These are phyloP conservation scores for Leptinotarsa lineolata DNA, from an alignment of 1,140 invertebrate genomes.

Conservation along the genomic window DNA sequence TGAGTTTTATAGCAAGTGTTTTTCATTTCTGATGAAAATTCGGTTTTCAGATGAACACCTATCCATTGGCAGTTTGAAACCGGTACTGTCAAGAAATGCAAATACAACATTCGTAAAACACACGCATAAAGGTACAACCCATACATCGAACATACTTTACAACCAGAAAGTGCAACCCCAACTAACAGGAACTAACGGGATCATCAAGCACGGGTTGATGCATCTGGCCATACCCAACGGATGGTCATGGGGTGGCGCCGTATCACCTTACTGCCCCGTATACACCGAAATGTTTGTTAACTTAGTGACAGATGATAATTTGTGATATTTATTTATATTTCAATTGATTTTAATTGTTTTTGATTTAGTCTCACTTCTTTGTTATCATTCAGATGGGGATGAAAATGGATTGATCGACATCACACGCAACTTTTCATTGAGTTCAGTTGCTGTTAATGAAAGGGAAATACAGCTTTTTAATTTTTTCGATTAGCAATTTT, in stretches of 20 bases:
- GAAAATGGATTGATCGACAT: background rate
- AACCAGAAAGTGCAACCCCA: conserved; percentile 36
- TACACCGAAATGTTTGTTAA: conserved; percentile 63
- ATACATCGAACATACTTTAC: conserved; percentile 47
- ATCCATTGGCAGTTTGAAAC: conserved; percentile 38
- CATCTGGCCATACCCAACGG: conserved; percentile 80
- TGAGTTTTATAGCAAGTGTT: too few species aligned
- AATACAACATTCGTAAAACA: conserved; percentile 44
- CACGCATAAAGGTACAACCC: conserved; percentile 28
- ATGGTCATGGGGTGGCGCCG: conserved; percentile 79
- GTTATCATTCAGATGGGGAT: too few species aligned
- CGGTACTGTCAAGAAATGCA: conserved; percentile 43
- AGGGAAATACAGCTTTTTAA: too few species aligned
- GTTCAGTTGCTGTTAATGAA: too few species aligned
- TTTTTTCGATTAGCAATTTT: too few species aligned
- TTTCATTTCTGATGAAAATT: background rate
- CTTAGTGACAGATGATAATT: conserved; percentile 35
- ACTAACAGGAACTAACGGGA: conserved; percentile 62
- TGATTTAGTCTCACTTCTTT: conserved; percentile 21
- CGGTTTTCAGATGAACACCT: conserved; percentile 40
- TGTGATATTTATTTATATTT: conserved; percentile 46
- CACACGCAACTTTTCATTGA: too few species aligned
- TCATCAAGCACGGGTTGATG: conserved; percentile 69
- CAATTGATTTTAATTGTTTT: conserved; percentile 37
- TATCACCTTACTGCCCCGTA: conserved; percentile 72